These are phyloP conservation scores for Aspidapion aeneum DNA, from an alignment of 2,888 invertebrate species.

Conservation along the genomic window DNA sequence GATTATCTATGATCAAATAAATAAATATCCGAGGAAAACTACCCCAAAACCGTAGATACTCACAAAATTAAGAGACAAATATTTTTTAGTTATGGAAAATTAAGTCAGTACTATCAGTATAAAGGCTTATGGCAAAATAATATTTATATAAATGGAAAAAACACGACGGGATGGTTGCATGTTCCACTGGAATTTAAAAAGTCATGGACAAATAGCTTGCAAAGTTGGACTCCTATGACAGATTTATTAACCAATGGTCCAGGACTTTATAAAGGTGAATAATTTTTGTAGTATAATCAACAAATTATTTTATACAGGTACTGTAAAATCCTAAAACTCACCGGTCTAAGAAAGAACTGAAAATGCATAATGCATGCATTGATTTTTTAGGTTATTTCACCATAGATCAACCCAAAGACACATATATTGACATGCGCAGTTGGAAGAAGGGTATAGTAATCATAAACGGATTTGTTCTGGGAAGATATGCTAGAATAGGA, in stretches of 20 bases:
- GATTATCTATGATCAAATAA: no score
- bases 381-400: constrained; percentile 32
- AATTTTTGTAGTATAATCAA: not conserved
- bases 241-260: constrained; percentile 47
- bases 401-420: constrained; percentile 58
- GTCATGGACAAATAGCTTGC: constrained; percentile 40
- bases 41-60: no score
- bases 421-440: constrained; percentile 69
- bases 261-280: constrained; percentile 52
- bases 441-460: constrained; percentile 86
- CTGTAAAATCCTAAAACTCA: no score
- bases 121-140: constrained; percentile 47
- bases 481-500: constrained; percentile 73
- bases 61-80: no score
- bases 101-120: constrained; percentile 45
- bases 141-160: constrained; percentile 46
- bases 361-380: no score
- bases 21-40: no score
- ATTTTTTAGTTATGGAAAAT: constrained; percentile 43
- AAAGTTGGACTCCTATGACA: constrained; percentile 35
- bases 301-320: not conserved
- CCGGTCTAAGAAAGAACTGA: no score
- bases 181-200: constrained; percentile 51
- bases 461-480: constrained; percentile 81
- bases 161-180: constrained; percentile 48